Base-by-base conservation (phyloP, 2,113 vertebrate genomes). In the Sinocyclocheilus grahami region DNA sequence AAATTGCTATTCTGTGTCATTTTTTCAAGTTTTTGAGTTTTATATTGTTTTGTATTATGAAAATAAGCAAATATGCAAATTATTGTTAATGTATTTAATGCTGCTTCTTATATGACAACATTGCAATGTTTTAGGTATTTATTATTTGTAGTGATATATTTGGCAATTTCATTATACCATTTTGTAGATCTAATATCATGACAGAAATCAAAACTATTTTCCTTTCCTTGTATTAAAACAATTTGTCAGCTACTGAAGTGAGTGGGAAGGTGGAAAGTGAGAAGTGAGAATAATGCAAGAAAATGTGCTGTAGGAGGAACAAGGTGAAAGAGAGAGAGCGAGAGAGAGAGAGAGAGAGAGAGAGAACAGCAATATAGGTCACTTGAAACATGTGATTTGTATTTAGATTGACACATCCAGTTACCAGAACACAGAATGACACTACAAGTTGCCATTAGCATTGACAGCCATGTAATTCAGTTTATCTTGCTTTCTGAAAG, bases 51-150 rank as follows among this genome's bases (percentile, higher is more conserved):
- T 83, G 58, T 84, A 81, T 79, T 79, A 62, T 51, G 30, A 78
- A 18, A 27, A 39, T 9, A 16, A 46, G 71, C 42, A 42, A 42
- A 42, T 42, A 81, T 60, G 20, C 42, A 83, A 42, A 53, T 69
- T 39, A 46, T 60, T 85, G 76, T 72, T 86, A 18, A 46, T 75
- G 72, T 85, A 12, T 84, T 16, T 89, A 92, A 89, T 91, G 93
- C 92, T 93, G 90, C 92, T 94, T 94, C 76, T 90, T 90, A 91
- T 93, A 91, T 94, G 88, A 89, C 88, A 92, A 86, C 91, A 91
- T 89, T 90, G 89, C 87, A 91, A 94, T 93, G 55, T 93, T 89
- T 93, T 91, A 92, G 90, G 88, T 87, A 84, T 85, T 84, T 39
- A 42, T 51, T 92, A 91, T 89, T 91, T 86, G 89, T 93, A 86